Base-by-base conservation (phyloP, 2,888 invertebrate genomes). In the Erebia palarica region DNA sequence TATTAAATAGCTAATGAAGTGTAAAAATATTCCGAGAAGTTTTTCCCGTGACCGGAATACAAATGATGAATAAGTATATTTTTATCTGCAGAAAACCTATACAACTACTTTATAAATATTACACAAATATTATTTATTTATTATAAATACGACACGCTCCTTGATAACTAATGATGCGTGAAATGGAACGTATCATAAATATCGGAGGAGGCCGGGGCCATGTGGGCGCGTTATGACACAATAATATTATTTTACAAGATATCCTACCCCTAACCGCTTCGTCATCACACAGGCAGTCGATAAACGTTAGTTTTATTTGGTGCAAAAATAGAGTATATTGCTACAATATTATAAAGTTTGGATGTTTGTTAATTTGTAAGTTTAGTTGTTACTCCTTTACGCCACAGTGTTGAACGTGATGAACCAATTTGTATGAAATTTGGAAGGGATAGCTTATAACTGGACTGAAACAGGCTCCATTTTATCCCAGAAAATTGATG, bases 161-260 rank as follows among this genome's bases (percentile, higher is more conserved):
- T 74, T 63, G 49, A 55, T 58, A 64, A 51, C 60, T 73, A 75
- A 75, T 75, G 73, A 53, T 36, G 69, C 71, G 72, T 73, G 69
- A 67, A 73, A 70, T 63, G 65, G 61, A 72, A 71, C 67, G 74
- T 58, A 69, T 63, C 27, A 63, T 70, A 72, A 68, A 74, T 69
- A 72, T 74, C 58, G 58, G 44, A 65, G 70, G 47, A 63, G 65
- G 60, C 60, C 14, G 70, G 57, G 47, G 69, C 64, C 16, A 59
- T 21, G 60, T 71, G 80, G 69, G 76, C 69, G 73, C 73, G 79
- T 84, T 81, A 84, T 79, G 76, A 77, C 74, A 79, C 82, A 75
- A 83, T 84, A 82, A 86, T 83, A 82, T 83, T 63, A 49, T 63
- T 63, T 82, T 80, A 80, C 80, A 79, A 81, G 82, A 83, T 79